These are phyloP conservation scores for Tinea pellionella DNA, from an alignment of 2,888 invertebrate genomes.

Conservation along the genomic window DNA sequence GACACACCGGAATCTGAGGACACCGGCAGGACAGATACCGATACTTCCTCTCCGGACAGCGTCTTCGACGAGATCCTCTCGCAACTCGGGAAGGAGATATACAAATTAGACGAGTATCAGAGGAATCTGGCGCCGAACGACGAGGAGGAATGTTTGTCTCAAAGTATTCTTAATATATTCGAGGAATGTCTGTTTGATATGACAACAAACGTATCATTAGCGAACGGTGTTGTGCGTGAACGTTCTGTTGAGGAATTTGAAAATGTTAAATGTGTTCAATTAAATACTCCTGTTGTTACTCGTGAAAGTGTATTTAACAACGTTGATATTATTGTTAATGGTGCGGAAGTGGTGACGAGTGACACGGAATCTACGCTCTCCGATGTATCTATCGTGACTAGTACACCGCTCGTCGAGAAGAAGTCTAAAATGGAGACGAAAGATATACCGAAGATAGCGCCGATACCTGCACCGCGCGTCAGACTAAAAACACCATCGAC, in stretches of 20 bases:
- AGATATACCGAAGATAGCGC: slow-evolving; percentile 21
- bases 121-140: slow-evolving; percentile 38
- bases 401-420: slow-evolving; percentile 34
- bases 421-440: slow-evolving; percentile 27
- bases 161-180: slow-evolving; percentile 58
- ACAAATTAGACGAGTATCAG: slow-evolving; percentile 57
- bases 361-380: slow-evolving; percentile 43
- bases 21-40: slow-evolving; percentile 24
- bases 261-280: background rate
- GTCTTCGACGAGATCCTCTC: slow-evolving; percentile 63
- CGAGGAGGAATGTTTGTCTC: slow-evolving; percentile 34
- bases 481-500: slow-evolving; percentile 37
- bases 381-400: slow-evolving; percentile 42
- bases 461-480: slow-evolving; percentile 38
- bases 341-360: slow-evolving; percentile 28
- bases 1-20: slow-evolving; percentile 27
- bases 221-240: slow-evolving; percentile 1
- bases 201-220: slow-evolving; percentile 19
- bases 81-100: slow-evolving; percentile 59
- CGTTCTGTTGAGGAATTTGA: background rate
- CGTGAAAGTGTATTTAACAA: background rate
- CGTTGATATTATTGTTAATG: slow-evolving; percentile 20
- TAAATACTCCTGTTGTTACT: background rate
- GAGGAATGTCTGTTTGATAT: slow-evolving; percentile 58
- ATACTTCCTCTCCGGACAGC: slow-evolving; percentile 28